A percentile compares a stretch with the other conserved stretches of the same genome.
These are phyloP conservation scores for Hoplostethus mediterraneus DNA, from an alignment of 2,797 vertebrate genomes.

Conservation along the genomic window DNA sequence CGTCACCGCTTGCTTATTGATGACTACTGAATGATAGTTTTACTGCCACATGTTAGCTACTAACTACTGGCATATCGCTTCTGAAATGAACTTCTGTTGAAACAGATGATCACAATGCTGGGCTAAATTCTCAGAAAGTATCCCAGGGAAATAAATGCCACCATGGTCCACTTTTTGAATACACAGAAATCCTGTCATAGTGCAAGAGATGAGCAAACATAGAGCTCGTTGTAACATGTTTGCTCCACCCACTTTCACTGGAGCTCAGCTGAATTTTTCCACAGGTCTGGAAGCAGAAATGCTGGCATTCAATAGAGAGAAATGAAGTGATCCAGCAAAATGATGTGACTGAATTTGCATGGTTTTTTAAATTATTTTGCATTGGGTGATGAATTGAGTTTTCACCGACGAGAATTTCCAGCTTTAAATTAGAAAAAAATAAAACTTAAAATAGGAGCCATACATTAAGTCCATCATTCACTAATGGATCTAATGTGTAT, in stretches of 20 bases:
- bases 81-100: no score
- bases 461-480: no score
- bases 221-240: not conserved
- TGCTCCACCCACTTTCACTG: slow-evolving; percentile 11
- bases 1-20: not conserved
- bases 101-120: no score
- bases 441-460: not conserved
- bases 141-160: no score
- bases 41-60: not conserved
- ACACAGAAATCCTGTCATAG: not conserved
- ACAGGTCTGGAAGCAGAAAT: slow-evolving; percentile 17
- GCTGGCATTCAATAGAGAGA: not conserved
- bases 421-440: not conserved
- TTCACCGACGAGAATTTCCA: no score
- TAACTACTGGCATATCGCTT: no score
- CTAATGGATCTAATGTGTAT: not conserved
- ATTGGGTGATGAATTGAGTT: no score
- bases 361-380: no score
- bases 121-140: no score
- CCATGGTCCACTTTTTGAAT: not conserved
- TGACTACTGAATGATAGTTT: not conserved
- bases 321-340: no score
- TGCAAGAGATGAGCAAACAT: not conserved
- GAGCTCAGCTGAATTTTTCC: not conserved
- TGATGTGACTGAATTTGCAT: no score